Conservation (phyloP, 2,888 invertebrate genomes). For the Plutella xylostella region DNA sequence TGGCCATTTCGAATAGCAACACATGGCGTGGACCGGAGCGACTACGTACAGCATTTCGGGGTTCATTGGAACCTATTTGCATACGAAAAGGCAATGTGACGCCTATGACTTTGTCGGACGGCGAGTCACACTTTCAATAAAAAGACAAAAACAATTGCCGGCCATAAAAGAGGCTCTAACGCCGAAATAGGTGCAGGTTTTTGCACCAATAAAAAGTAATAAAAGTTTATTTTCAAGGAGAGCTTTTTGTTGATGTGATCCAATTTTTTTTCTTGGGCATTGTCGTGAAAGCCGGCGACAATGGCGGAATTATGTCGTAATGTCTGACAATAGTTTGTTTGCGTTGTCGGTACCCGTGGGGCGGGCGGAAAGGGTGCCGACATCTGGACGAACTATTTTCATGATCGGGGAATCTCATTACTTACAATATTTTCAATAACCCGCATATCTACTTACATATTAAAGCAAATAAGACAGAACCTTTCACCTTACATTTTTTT, state of each 20-base stretch:
- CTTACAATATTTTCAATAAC: no score
- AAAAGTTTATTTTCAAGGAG: constrained; percentile 26
- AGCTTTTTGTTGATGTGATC: constrained; percentile 36
- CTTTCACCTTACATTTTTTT: no score
- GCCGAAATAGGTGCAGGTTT: constrained; percentile 34
- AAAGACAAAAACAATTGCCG: constrained; percentile 39
- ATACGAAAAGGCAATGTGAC: constrained; percentile 51
- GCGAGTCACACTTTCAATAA: constrained; percentile 39
- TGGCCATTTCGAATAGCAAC: background rate
- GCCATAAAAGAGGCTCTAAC: constrained; percentile 24
- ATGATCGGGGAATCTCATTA: no score
- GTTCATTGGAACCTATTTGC: constrained; percentile 62
- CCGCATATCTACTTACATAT: no score
- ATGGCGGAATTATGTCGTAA: constrained; percentile 42
- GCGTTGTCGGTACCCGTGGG: constrained; percentile 24
- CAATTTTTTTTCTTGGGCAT: constrained; percentile 27
- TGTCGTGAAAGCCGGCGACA: constrained; percentile 11
- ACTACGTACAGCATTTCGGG: constrained; percentile 33
- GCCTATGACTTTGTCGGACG: constrained; percentile 48
- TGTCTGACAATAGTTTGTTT: constrained; percentile 44
- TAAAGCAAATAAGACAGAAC: no score
- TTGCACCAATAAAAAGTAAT: constrained; percentile 56
- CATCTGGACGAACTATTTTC: no score
- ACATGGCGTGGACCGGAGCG: background rate
- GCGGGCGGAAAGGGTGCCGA: constrained; percentile 34